phyloP scores from a whole-genome alignment of 2,888 invertebrate species.

The Stenchaetothrips biformis region DNA sequence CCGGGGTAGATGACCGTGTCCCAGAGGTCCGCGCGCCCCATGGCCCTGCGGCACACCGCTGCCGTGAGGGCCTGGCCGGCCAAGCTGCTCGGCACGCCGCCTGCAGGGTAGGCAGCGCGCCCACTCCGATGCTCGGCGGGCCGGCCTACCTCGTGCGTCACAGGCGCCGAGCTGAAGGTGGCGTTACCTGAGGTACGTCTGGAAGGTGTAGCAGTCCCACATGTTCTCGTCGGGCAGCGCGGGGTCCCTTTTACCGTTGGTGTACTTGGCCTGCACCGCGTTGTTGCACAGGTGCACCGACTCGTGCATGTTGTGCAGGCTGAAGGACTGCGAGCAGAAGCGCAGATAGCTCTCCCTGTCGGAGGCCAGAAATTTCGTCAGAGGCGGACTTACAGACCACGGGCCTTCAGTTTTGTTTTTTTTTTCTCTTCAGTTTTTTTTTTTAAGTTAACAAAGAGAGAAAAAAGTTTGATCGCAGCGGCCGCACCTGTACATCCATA shows the following conservation, averaged over 20 bases:
- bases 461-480: not conserved
- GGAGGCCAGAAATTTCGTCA: slow-evolving; percentile 13
- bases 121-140: too few species aligned
- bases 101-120: too few species aligned
- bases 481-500: slow-evolving; percentile 53
- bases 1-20: slow-evolving; percentile 72
- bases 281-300: slow-evolving; percentile 54
- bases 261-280: slow-evolving; percentile 49
- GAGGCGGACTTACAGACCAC: not conserved
- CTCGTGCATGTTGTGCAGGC: slow-evolving; percentile 51
- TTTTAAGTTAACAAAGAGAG: not conserved
- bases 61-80: not conserved
- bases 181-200: slow-evolving; percentile 53
- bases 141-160: too few species aligned
- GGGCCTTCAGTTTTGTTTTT: not conserved
- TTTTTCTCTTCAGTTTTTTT: not conserved
- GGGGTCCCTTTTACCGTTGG: slow-evolving; percentile 50
- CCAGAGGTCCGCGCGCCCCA: slow-evolving; percentile 61
- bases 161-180: too few species aligned
- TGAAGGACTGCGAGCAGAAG: slow-evolving; percentile 51
- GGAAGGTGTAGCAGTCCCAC: slow-evolving; percentile 75
- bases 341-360: slow-evolving; percentile 52
- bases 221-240: slow-evolving; percentile 72
- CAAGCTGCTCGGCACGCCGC: too few species aligned
- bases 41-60: slow-evolving; percentile 37